Evolutionary conservation across 2,888 invertebrate species (phyloP).

Genomic region (Asteroscopus sphinx): DNA sequence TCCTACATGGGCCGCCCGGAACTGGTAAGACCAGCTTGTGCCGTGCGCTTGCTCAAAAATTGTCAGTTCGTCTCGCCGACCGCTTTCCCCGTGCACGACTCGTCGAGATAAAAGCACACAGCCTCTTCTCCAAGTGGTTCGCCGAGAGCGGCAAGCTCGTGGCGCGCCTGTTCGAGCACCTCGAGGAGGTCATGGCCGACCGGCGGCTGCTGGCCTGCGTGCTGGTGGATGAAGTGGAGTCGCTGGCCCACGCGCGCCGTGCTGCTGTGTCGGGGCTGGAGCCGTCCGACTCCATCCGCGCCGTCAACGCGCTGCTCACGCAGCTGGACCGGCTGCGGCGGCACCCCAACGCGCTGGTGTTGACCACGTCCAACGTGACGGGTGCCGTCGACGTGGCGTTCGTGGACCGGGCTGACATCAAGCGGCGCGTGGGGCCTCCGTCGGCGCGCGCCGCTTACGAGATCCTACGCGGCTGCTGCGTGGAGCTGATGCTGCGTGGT

Average conservation of each 20-base stretch:
- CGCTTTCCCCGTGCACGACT: constrained; percentile 82
- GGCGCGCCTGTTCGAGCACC: constrained; percentile 96
- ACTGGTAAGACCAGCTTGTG: constrained; percentile 99
- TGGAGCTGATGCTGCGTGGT: constrained; percentile 94
- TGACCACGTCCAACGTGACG: constrained; percentile 98
- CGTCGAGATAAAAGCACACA: constrained; percentile 99
- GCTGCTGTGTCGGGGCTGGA: constrained; percentile 93
- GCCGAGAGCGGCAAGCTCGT: constrained; percentile 99
- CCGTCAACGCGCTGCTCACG: constrained; percentile 98
- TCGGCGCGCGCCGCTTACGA: constrained; percentile 93
- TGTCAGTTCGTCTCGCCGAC: constrained; percentile 92
- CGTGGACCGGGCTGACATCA: constrained; percentile 98
- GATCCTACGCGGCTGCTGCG: constrained; percentile 95
- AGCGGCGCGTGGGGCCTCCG: constrained; percentile 96
- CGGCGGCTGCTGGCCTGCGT: constrained; percentile 95
- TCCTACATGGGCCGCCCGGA: constrained; percentile 96
- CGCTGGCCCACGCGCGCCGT: constrained; percentile 96
- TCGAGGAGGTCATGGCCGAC: constrained; percentile 94
- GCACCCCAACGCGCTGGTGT: constrained; percentile 96
- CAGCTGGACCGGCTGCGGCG: constrained; percentile 97
- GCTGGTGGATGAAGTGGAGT: constrained; percentile 98
- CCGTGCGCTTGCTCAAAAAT: constrained; percentile 97
- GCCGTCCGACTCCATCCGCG: constrained; percentile 98
- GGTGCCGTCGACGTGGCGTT: constrained; percentile 98
- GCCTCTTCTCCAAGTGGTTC: constrained; percentile 99